Evolutionary conservation across 92 coral and sea anemone genomes (phyloP).

Genomic region (Actinostola sp.): DNA sequence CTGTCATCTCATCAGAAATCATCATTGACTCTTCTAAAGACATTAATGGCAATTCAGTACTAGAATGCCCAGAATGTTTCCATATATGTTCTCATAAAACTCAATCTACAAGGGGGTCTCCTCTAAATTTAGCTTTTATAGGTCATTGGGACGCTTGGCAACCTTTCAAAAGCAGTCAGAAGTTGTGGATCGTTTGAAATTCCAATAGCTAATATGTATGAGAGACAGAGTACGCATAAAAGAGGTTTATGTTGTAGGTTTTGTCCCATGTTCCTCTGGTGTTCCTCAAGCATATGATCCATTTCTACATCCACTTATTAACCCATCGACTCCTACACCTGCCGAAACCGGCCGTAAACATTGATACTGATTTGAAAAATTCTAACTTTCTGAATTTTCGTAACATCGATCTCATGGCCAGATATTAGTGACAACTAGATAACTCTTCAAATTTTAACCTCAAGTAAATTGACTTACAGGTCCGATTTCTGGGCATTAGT

Average conservation of each 20-base stretch:
- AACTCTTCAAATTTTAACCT: no score
- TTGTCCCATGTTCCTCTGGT: conserved; percentile 52
- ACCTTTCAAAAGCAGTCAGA: conserved; percentile 50
- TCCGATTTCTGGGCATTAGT: no score
- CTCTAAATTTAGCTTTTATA: conserved; percentile 57
- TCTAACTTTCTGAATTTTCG: no score
- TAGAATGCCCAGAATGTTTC: conserved; percentile 65
- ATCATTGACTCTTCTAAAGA: conserved; percentile 38
- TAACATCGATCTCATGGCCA: no score
- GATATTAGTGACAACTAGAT: no score
- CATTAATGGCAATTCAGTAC: conserved; percentile 30
- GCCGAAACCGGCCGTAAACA: no score
- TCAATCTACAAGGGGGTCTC: conserved; percentile 44
- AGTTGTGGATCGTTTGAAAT: conserved; percentile 71
- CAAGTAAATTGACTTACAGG: no score
- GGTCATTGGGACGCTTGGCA: conserved; percentile 76
- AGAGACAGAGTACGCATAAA: conserved; percentile 58
- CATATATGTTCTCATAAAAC: conserved; percentile 30
- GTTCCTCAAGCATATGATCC: conserved; percentile 56
- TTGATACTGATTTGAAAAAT: no score
- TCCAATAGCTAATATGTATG: conserved; percentile 58
- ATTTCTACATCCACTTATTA: conserved; percentile 38
- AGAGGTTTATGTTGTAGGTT: conserved; percentile 63
- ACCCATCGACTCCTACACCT: no score
- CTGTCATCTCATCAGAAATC: conserved; percentile 48